Evolutionary conservation across 2,113 vertebrate genomes (phyloP).

Genomic region (Herpetotheres cachinnans): DNA sequence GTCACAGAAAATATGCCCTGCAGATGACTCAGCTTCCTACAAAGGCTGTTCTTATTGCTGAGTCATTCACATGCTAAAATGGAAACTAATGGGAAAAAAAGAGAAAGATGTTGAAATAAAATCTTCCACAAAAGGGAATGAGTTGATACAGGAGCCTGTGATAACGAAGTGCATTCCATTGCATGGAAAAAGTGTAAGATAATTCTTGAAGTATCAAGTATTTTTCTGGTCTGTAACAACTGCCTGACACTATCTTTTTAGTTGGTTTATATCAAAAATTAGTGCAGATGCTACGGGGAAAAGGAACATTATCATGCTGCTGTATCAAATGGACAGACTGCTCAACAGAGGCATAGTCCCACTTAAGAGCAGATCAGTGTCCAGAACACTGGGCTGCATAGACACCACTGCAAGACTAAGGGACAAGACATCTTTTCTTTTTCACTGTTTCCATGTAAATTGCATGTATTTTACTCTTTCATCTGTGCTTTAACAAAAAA

Average conservation of each 20-base stretch:
- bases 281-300: neutral
- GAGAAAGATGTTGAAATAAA: neutral
- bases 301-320: neutral
- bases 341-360: neutral
- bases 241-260: neutral
- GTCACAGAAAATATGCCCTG: neutral
- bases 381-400: neutral
- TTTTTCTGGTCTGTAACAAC: neutral
- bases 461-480: neutral
- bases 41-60: neutral
- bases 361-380: neutral
- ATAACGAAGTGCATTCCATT: neutral
- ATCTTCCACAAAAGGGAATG: neutral
- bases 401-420: neutral
- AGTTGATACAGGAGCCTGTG: rapidly evolving
- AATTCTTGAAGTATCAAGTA: neutral
- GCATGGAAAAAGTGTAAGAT: neutral
- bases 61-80: neutral
- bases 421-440: neutral
- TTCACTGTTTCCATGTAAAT: neutral
- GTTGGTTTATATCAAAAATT: neutral
- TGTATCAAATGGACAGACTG: neutral
- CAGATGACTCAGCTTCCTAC: neutral
- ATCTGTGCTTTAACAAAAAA: neutral
- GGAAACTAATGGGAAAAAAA: neutral